Percentiles rank a stretch among this genome's conserved stretches.
Conservation (phyloP, 2,113 vertebrate genomes). For the Furnarius figulus region DNA sequence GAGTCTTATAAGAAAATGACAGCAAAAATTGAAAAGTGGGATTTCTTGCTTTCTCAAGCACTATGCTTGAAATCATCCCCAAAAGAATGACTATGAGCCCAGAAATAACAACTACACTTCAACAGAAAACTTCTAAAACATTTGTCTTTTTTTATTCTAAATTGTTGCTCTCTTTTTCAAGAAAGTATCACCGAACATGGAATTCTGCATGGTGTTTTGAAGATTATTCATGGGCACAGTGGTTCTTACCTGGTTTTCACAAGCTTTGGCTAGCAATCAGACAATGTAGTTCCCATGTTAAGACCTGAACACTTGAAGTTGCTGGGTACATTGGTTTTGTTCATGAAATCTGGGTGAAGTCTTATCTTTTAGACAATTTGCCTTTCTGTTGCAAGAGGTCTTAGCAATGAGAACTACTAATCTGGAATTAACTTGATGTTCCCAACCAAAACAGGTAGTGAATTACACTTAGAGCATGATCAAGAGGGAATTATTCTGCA, state of each 20-base stretch:
- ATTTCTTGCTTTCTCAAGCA: neutral
- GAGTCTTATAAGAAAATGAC: conserved; percentile 10
- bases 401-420: neutral
- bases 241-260: neutral
- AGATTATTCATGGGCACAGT: neutral
- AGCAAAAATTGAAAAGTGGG: neutral
- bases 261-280: neutral
- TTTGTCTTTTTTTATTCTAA: neutral
- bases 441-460: neutral
- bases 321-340: neutral
- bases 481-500: neutral
- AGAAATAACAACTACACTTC: neutral
- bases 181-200: neutral
- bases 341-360: neutral
- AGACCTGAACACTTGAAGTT: neutral
- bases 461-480: neutral
- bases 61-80: neutral
- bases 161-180: neutral
- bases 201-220: neutral
- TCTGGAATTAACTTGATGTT: neutral
- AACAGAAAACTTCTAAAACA: neutral
- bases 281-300: neutral
- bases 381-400: neutral
- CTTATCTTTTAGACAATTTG: neutral
- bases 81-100: neutral